Conservation (phyloP, 2,888 invertebrate genomes). For the Andrena dorsata region DNA sequence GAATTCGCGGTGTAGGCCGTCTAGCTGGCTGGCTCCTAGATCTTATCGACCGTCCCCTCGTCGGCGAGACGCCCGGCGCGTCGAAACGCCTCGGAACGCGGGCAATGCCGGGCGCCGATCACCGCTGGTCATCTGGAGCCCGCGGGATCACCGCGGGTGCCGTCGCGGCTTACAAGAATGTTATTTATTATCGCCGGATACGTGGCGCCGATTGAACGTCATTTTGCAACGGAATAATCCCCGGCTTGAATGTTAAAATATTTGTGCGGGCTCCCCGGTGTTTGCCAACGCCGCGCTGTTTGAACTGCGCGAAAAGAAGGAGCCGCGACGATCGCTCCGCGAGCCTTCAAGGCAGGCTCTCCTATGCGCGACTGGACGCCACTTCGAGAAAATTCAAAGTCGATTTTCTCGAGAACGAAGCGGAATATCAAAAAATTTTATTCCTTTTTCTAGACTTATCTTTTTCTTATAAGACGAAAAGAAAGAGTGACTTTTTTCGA, state of each 20-base stretch:
- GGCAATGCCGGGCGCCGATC: neutral
- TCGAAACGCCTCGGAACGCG: conserved; percentile 3
- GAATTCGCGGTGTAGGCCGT: conserved; percentile 10
- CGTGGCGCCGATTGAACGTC: conserved; percentile 38
- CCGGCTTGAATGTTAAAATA: conserved; percentile 20
- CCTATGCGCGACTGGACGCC: no score
- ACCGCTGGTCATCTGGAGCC: neutral
- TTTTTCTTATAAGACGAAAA: no score
- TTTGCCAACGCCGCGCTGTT: conserved; percentile 18
- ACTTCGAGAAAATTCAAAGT: no score
- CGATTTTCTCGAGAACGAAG: no score
- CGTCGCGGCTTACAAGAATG: neutral
- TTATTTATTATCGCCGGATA: conserved; percentile 42
- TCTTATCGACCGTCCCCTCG: conserved; percentile 34
- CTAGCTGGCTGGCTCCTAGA: conserved; percentile 12
- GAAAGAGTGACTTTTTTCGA: no score
- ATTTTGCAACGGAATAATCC: conserved; percentile 43
- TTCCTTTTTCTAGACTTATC: no score
- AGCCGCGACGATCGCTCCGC: neutral
- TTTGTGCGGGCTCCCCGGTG: conserved; percentile 34
- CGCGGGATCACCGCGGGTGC: neutral
- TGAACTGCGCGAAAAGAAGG: neutral
- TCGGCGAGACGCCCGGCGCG: conserved; percentile 50
- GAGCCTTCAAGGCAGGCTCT: neutral
- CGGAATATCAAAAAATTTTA: no score